Conservation (phyloP, 1,140 invertebrate genomes). For the Rhopalosiphum maidis region DNA sequence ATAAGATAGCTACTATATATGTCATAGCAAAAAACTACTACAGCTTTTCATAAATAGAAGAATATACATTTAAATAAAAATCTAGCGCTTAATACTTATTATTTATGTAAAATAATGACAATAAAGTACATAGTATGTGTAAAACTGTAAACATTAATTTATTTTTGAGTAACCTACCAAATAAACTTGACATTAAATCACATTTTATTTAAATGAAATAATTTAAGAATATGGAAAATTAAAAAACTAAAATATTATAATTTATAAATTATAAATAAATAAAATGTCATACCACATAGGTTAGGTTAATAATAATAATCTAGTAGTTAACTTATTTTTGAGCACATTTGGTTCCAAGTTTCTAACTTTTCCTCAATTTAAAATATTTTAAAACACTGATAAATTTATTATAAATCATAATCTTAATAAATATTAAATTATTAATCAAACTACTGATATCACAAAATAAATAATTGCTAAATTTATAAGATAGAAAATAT, state of each 20-base stretch:
- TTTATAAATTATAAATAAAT: neutral
- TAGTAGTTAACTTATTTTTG: neutral
- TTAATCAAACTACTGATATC: neutral
- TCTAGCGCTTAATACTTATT: neutral
- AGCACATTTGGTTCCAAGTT: neutral
- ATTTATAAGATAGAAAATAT: conserved; percentile 7
- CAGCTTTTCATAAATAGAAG: neutral
- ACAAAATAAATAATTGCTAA: neutral
- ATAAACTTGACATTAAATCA: too few relatives aligned
- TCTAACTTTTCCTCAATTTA: neutral
- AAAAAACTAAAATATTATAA: neutral
- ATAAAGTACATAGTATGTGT: neutral
- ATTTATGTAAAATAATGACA: neutral
- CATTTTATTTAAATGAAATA: too few relatives aligned
- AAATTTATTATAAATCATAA: neutral
- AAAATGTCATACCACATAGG: neutral
- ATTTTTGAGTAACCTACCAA: too few relatives aligned
- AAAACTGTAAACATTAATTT: too few relatives aligned
- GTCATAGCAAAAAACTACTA: neutral
- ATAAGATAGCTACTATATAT: neutral
- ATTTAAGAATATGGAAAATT: too few relatives aligned
- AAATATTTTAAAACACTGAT: conserved; percentile 1
- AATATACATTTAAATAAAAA: neutral
- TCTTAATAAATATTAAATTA: neutral
- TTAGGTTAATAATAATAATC: too few relatives aligned